Conservation (phyloP, 2,797 vertebrate species). For the Enoplosus armatus region DNA sequence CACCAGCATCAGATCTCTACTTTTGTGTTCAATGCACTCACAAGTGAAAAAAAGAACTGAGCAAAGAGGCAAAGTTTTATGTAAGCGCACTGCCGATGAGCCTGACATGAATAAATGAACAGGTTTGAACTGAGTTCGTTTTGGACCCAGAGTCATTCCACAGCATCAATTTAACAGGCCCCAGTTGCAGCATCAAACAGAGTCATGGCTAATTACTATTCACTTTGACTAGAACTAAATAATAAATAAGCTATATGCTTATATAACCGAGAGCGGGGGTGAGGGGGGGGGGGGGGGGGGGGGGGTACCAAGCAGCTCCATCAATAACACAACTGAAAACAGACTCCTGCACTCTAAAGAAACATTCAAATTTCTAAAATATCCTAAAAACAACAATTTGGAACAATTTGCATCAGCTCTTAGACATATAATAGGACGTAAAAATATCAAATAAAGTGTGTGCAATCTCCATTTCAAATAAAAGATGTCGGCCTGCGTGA, state of each 20-base stretch:
- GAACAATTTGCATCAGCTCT: conserved; percentile 20
- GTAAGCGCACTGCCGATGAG: conserved; percentile 56
- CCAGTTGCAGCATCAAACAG: conserved; percentile 76
- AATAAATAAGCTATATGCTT: conserved; percentile 74
- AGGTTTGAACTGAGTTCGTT: conserved; percentile 69
- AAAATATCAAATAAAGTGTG: conserved; percentile 14
- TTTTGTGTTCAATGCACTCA: conserved; percentile 15
- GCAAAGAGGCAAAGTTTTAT: conserved; percentile 40
- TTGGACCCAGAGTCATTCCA: conserved; percentile 68
- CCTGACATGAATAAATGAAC: conserved; percentile 76
- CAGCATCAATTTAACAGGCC: conserved; percentile 75
- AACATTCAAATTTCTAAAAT: conserved; percentile 20
- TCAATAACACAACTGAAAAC: conserved; percentile 45
- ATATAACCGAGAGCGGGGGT: conserved; percentile 61
- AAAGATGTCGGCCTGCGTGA: conserved; percentile 31
- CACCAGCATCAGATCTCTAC: not conserved
- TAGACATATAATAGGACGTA: conserved; percentile 7
- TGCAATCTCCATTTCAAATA: conserved; percentile 45
- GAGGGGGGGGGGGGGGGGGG: conserved; percentile 16
- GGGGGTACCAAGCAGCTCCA: conserved; percentile 28
- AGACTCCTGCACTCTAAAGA: conserved; percentile 25
- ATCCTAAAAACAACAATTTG: conserved; percentile 8
- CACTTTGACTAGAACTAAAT: conserved; percentile 74
- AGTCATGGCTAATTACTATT: conserved; percentile 79
- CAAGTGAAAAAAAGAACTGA: conserved; percentile 15